Percentiles rank a stretch among this genome's conserved stretches.
phyloP scores from a whole-genome alignment of 2,888 invertebrate genomes.

The Oscheius sp. region DNA sequence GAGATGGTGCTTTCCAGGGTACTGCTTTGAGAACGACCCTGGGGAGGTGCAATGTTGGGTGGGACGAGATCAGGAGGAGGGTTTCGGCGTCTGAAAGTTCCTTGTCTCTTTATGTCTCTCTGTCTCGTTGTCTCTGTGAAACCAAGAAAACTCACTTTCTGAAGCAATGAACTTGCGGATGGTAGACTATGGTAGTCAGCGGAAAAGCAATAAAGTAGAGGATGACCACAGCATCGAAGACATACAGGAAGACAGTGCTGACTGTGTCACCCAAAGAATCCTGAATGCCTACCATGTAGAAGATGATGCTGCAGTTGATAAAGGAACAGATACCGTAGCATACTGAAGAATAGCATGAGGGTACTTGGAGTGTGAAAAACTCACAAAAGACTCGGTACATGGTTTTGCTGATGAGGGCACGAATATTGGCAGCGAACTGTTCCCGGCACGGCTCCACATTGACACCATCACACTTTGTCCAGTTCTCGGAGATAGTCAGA shows the following conservation, averaged over 20 bases:
- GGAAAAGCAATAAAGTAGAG: slow-evolving; percentile 69
- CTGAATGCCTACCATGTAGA: slow-evolving; percentile 70
- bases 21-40: slow-evolving; percentile 41
- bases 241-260: slow-evolving; percentile 61
- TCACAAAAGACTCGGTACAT: slow-evolving; percentile 56
- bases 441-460: slow-evolving; percentile 17
- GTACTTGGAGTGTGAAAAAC: slow-evolving; percentile 20
- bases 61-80: slow-evolving; percentile 20
- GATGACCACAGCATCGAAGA: slow-evolving; percentile 65
- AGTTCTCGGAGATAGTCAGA: slow-evolving; percentile 65
- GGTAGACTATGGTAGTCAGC: slow-evolving; percentile 65
- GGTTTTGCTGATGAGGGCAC: slow-evolving; percentile 46
- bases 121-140: slow-evolving; percentile 62
- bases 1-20: slow-evolving; percentile 49
- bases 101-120: background rate
- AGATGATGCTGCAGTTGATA: slow-evolving; percentile 63
- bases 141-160: slow-evolving; percentile 14
- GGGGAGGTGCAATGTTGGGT: background rate
- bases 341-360: slow-evolving; percentile 36
- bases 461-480: slow-evolving; percentile 41
- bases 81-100: slow-evolving; percentile 1
- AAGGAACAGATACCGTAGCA: slow-evolving; percentile 59
- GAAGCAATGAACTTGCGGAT: slow-evolving; percentile 66
- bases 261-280: slow-evolving; percentile 62
- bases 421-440: slow-evolving; percentile 45